A percentile compares a stretch with the other conserved stretches of the same genome.
Evolutionary conservation across 2,113 vertebrate species (phyloP).

Genomic region (Elanus axillaris): DNA sequence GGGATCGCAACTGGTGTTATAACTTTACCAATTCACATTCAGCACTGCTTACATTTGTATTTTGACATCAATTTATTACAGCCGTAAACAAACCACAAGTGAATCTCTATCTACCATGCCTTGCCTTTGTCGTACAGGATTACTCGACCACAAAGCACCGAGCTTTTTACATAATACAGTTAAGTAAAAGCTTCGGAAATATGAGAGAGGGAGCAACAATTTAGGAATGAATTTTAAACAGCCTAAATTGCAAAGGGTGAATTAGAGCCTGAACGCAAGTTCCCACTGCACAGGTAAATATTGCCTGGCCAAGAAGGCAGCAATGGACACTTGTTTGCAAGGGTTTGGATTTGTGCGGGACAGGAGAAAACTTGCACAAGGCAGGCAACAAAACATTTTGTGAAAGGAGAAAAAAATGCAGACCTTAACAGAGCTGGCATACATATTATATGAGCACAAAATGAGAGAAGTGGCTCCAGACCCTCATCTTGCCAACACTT

Average conservation of each 20-base stretch:
- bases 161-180: neutral
- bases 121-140: neutral
- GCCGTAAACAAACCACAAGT: neutral
- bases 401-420: neutral
- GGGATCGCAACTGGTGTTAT: neutral
- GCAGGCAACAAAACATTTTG: neutral
- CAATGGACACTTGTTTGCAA: neutral
- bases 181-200: neutral
- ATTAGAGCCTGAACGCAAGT: neutral
- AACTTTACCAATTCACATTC: neutral
- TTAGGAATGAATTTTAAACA: slow-evolving; percentile 3
- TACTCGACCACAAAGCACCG: neutral
- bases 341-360: neutral
- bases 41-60: neutral
- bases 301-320: neutral
- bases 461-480: neutral
- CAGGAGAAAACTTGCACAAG: neutral
- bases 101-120: neutral
- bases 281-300: neutral
- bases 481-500: neutral
- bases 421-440: neutral
- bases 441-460: neutral
- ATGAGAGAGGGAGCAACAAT: neutral
- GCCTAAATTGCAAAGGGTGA: neutral
- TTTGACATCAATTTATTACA: neutral